Conservation (phyloP, 2,888 invertebrate species). For the Spisula subtruncata region DNA sequence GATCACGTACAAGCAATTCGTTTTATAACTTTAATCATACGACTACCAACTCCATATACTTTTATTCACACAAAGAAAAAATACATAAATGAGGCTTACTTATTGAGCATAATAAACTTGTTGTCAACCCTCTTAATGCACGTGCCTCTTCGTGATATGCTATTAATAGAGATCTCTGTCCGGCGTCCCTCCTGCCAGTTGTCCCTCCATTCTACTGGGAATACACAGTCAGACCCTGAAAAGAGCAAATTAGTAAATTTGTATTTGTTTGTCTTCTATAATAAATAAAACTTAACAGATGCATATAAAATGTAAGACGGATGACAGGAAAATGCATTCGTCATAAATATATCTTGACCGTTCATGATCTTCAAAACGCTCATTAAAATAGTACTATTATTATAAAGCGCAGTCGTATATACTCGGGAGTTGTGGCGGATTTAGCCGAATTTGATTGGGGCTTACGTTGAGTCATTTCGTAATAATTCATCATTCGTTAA, state of each 20-base stretch:
- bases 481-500: neutral
- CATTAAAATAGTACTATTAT: too few relatives aligned
- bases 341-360: neutral
- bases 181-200: conserved; percentile 77
- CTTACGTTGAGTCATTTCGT: neutral
- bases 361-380: neutral
- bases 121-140: conserved; percentile 63
- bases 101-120: conserved; percentile 69
- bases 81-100: conserved; percentile 56
- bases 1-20: too few relatives aligned
- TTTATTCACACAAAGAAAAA: too few relatives aligned
- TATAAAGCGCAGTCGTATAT: neutral
- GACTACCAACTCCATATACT: too few relatives aligned
- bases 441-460: neutral
- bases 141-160: conserved; percentile 65
- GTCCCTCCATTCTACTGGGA: conserved; percentile 78
- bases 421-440: neutral
- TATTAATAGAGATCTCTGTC: conserved; percentile 63
- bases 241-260: conserved; percentile 24
- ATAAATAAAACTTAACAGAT: neutral
- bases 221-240: conserved; percentile 74
- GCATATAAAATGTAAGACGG: neutral
- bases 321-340: too few relatives aligned
- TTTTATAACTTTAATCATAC: too few relatives aligned
- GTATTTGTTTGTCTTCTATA: neutral